Evolutionary conservation across 2,113 vertebrate genomes (phyloP).

Genomic region (Motacilla tschutschensis): DNA sequence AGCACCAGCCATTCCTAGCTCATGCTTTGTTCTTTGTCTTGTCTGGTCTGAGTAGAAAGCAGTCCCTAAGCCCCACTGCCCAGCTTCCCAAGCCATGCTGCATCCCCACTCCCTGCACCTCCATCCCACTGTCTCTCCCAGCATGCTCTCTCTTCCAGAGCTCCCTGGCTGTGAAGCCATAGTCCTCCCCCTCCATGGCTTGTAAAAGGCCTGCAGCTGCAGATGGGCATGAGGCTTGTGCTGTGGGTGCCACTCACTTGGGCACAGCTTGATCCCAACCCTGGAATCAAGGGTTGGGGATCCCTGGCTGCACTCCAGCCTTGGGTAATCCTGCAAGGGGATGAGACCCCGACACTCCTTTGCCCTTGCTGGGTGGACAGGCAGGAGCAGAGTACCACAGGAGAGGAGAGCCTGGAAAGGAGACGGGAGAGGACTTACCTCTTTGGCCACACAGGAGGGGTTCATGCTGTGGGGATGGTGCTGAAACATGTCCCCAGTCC

Average conservation of each 20-base stretch:
- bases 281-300: not conserved
- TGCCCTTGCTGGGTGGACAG: not conserved
- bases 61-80: not conserved
- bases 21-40: not conserved
- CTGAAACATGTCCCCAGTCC: not conserved
- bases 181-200: not conserved
- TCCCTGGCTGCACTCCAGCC: not conserved
- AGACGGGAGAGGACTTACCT: not conserved
- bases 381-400: not conserved
- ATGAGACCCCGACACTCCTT: not conserved
- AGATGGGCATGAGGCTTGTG: not conserved
- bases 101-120: not conserved
- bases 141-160: fast-evolving
- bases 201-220: not conserved
- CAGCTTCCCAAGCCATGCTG: not conserved
- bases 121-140: fast-evolving
- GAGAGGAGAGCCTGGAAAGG: not conserved
- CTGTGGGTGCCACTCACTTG: not conserved
- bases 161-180: not conserved
- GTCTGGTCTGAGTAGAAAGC: not conserved
- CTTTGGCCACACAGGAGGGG: not conserved
- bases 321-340: not conserved
- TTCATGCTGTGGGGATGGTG: not conserved
- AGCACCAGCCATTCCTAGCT: not conserved
- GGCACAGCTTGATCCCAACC: not conserved